Base-by-base conservation (phyloP, 2,113 vertebrate species). In the Pangasianodon hypophthalmus region DNA sequence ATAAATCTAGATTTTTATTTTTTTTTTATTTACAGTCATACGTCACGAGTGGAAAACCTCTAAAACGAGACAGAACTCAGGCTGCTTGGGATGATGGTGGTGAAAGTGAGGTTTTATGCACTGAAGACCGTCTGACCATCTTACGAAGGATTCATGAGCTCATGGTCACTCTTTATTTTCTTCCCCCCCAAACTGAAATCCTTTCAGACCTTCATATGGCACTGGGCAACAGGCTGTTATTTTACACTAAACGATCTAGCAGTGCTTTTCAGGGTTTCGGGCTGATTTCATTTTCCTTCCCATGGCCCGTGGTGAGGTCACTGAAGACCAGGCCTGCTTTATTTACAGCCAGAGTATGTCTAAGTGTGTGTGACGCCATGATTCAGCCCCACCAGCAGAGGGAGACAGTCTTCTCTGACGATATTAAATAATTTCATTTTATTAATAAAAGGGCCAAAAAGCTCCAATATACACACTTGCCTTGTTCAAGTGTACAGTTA, bases 361-460 rank as follows among this genome's bases (percentile, higher is more conserved):
- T 8, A 56, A 86, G 16, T 44, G 80, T 44, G 19, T 50, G 6
- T 50, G 26, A 41, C 16, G 46, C 10, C 29, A 29, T 91, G 44
- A 8, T 56, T 62, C 29, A 18, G 5, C 41, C 29, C 82, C 52
- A 71, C 89, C 91, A 89, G 84, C 85, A 90, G 89, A 88, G 87
- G 88, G 91, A 87, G 91, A 91, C 91, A 91, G 52, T 82, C 50
- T 44, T 87, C 79, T 26, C 44, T 71, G 18, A 3, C 54, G 16
- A 41, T 58, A 11, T 3, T 24, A 81, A 56, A 54, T 14, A 14
- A 50, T 81, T 32, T 83, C 29, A 83, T 67, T 62, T 32, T 64
- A 29, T 48, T 29, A 37, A 4, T n/a, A 41, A 83, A 41, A 58
- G 14, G 3, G 18, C 24, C 32, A 41, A 11, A 14, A 29, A 83